Percentiles rank a stretch among this genome's conserved stretches.
These are phyloP conservation scores for Drosophila setosimentum DNA, from an alignment of 2,888 invertebrate species.

Conservation along the genomic window DNA sequence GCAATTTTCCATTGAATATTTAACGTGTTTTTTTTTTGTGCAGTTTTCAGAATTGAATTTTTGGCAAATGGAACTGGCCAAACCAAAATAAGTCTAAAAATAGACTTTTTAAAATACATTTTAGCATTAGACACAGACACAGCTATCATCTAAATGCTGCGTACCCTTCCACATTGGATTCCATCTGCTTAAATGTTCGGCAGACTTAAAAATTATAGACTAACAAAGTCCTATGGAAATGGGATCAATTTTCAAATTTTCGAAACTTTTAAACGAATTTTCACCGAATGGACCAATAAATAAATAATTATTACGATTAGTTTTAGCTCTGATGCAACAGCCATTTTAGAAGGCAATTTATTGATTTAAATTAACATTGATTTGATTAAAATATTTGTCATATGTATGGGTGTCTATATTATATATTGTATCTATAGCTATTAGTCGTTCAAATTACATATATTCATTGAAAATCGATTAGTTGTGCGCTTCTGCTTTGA, in stretches of 20 bases:
- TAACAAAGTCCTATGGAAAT: background rate
- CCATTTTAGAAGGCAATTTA: conserved; percentile 56
- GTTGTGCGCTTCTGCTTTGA: conserved; percentile 71
- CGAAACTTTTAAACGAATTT: no score
- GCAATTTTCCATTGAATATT: conserved; percentile 44
- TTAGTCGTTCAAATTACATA: conserved; percentile 24
- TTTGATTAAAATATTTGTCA: conserved; percentile 38
- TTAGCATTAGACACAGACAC: background rate
- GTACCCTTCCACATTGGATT: background rate
- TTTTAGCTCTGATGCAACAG: conserved; percentile 32
- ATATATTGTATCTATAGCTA: conserved; percentile 9
- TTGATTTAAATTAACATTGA: conserved; percentile 44
- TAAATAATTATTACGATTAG: conserved; percentile 33
- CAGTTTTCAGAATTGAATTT: conserved; percentile 35
- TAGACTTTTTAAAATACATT: conserved; percentile 1
- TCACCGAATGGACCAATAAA: conserved; percentile 15
- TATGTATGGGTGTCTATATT: background rate
- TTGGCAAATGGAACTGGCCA: background rate
- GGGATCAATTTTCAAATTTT: background rate
- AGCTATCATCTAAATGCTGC: background rate
- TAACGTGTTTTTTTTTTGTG: background rate
- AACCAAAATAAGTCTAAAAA: conserved; percentile 21
- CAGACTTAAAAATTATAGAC: background rate
- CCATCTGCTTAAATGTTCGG: background rate
- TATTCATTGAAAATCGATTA: conserved; percentile 55